phyloP scores from a whole-genome alignment of 1,140 invertebrate genomes.

The Tetraneura akinire region DNA sequence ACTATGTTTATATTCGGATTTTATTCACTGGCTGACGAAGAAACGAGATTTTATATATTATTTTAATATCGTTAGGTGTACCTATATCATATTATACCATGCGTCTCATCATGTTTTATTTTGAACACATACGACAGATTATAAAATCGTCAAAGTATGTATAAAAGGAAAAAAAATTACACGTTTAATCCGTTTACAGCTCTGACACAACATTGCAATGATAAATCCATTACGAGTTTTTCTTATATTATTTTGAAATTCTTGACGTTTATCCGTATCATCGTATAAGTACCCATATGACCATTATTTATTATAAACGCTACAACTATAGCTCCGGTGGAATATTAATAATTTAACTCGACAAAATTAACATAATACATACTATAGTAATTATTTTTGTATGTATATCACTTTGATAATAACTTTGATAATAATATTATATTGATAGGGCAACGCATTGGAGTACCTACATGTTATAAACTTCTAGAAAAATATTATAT shows the following conservation, averaged over 20 bases:
- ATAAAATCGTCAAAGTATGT: no score
- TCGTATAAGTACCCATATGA: neutral
- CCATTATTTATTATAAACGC: conserved; percentile 9
- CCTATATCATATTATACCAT: no score
- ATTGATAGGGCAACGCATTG: no score
- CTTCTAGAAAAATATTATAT: neutral
- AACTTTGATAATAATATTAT: no score
- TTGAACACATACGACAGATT: no score
- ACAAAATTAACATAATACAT: neutral
- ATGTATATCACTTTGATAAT: neutral
- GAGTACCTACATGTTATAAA: neutral
- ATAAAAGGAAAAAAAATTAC: neutral
- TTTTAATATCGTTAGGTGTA: no score
- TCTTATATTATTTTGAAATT: neutral
- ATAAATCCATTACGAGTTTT: conserved; percentile 22
- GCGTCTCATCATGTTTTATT: no score
- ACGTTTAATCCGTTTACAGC: neutral
- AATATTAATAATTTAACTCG: neutral
- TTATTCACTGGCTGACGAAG: no score
- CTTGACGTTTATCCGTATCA: neutral
- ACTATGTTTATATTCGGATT: no score
- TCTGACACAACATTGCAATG: neutral
- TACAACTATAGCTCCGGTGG: neutral
- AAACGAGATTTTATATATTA: no score
- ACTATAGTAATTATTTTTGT: neutral